Evolutionary conservation across 2,888 invertebrate species (phyloP), one percentile per base, ranked within the genome.

Genomic region (Alsophila aescularia): DNA sequence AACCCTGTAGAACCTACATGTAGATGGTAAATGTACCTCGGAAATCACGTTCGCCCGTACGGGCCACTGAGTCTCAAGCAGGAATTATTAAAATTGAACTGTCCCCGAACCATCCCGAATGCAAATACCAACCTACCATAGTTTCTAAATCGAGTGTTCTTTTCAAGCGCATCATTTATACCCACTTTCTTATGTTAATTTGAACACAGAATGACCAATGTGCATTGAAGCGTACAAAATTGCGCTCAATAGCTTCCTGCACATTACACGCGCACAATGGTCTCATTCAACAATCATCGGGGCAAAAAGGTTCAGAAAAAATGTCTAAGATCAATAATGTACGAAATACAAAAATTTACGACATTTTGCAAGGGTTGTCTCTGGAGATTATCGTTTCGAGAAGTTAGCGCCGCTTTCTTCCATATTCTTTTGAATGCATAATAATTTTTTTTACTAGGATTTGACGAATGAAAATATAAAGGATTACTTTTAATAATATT

Each of bases 371-470:
- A 65, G 49, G 81, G 82, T 84, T 85, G 74, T 77, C 86, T 82
- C 71, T 42, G 13, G 79, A 81, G 89, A 87, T 89, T 85, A 85
- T 67, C 62, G 50, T 81, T 81, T 75, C 69, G 67, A 66, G 74
- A 81, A 78, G 78, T 79, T 81, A 86, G 87, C 89, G 89, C 87
- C 87, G 89, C 87, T 87, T 85, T 69, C 68, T 66, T 67, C 67
- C 76, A 73, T 8, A 58, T 15, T 39, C 49, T 21, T 21, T 37
- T 51, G 39, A n/a, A 29, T 72, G 70, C 74, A 70, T 77, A 68
- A 73, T 76, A 78, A 74, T 69, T 49, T 37, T 24, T 12, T n/a
- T 47, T 37, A 18, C 21, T 36, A 37, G 36, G 15, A 37, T 18
- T 37, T 31, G 31, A 10, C 12, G 21, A 41, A 49, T 21, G 9